phyloP scores from a whole-genome alignment of 2,888 invertebrate species.

The Drosophila peninsularis region DNA sequence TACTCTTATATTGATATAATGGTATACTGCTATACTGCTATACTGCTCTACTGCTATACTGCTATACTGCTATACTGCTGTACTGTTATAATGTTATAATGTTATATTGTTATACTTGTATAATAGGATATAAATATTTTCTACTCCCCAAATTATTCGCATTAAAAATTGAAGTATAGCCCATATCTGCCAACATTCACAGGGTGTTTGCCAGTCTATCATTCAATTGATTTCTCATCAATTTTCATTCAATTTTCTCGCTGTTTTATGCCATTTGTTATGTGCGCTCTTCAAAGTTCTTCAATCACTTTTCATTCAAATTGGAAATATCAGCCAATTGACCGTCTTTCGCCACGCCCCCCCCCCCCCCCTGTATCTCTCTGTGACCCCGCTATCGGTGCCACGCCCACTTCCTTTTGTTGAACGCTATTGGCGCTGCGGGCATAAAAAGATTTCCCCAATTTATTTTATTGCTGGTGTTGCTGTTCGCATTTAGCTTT shows the following conservation, averaged over 20 bases:
- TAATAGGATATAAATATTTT: background rate
- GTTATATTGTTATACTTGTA: background rate
- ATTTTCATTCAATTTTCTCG: conserved; percentile 10
- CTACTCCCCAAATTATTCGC: background rate
- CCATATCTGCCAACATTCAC: background rate
- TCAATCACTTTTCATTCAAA: conserved; percentile 46
- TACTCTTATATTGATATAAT: background rate
- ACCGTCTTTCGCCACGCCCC: background rate
- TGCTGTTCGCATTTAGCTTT: conserved; percentile 50
- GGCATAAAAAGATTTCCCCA: conserved; percentile 46
- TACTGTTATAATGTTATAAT: background rate
- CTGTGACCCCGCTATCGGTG: background rate
- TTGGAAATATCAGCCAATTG: conserved; percentile 49
- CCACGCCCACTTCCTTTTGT: conserved; percentile 28
- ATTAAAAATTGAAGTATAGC: background rate
- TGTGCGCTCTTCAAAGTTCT: conserved; percentile 48
- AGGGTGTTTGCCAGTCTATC: conserved; percentile 1
- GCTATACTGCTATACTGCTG: background rate
- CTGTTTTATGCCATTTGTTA: conserved; percentile 13
- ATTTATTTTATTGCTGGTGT: conserved; percentile 54
- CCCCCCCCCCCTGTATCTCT: background rate
- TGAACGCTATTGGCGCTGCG: conserved; percentile 40
- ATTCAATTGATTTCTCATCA: conserved; percentile 1
- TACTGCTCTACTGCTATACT: background rate
- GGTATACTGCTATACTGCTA: background rate